phyloP scores from a whole-genome alignment of 2,797 vertebrate species.

The Prunella strophiata region DNA sequence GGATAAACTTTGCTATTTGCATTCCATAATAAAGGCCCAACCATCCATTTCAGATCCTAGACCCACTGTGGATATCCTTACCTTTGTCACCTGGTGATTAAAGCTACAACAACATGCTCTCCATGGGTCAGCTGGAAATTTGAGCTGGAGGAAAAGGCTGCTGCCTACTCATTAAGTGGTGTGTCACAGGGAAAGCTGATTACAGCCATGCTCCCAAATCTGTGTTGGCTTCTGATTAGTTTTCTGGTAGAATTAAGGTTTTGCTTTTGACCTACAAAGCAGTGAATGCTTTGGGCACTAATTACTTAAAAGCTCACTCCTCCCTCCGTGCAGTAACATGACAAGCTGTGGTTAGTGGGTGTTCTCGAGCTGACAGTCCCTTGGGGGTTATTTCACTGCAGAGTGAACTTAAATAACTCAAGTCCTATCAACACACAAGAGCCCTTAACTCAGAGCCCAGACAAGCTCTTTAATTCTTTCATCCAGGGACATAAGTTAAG shows the following conservation, averaged over 20 bases:
- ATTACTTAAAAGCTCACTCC: constrained; percentile 62
- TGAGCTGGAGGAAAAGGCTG: not conserved
- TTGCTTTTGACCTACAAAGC: constrained; percentile 64
- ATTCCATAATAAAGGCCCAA: not conserved
- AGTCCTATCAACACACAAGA: constrained; percentile 38
- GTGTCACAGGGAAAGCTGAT: constrained; percentile 32
- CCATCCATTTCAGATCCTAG: not conserved
- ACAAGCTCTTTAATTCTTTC: constrained; percentile 36
- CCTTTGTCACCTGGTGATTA: not conserved
- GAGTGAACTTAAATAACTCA: constrained; percentile 58
- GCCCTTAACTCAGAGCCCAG: constrained; percentile 39
- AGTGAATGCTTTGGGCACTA: constrained; percentile 61
- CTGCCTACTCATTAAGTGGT: not conserved
- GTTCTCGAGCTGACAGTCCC: constrained; percentile 55
- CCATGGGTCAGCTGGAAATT: not conserved
- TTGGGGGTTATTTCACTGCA: constrained; percentile 32
- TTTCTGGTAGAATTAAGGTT: constrained; percentile 59
- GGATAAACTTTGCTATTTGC: not conserved
- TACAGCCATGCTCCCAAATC: not conserved
- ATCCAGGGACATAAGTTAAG: constrained; percentile 5
- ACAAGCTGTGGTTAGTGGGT: constrained; percentile 52
- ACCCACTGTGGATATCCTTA: not conserved
- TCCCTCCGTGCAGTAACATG: not conserved
- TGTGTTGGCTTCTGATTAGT: constrained; percentile 36
- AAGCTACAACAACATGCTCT: not conserved